Conservation (phyloP, 2,888 invertebrate genomes). For the Glaucopsyche alexis region DNA sequence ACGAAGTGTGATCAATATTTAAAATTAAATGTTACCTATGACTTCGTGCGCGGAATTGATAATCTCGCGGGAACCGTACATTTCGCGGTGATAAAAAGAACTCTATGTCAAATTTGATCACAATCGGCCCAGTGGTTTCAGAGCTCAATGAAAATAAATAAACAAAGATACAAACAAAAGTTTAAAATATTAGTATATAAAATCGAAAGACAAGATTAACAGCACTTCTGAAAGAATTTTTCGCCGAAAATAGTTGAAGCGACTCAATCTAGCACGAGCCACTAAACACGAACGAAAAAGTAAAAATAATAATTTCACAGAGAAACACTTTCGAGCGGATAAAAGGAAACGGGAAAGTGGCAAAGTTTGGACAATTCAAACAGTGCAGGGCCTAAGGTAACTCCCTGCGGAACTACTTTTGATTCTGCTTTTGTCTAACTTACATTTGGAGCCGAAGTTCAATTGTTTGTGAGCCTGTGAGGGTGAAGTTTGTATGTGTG, state of each 20-base stretch:
- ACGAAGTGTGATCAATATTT: too few relatives aligned
- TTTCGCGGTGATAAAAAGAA: too few relatives aligned
- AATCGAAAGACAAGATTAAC: constrained; percentile 38
- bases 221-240: constrained; percentile 46
- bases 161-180: too few relatives aligned
- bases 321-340: constrained; percentile 67
- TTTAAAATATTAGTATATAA: background rate
- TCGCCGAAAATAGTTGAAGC: constrained; percentile 48
- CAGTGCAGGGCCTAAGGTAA: constrained; percentile 62
- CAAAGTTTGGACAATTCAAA: constrained; percentile 71
- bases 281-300: constrained; percentile 56
- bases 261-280: constrained; percentile 56
- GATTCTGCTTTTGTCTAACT: constrained; percentile 75
- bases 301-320: constrained; percentile 73
- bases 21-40: too few relatives aligned
- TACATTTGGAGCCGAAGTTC: constrained; percentile 67
- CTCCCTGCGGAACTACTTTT: constrained; percentile 65
- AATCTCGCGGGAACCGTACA: too few relatives aligned
- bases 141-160: too few relatives aligned
- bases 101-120: too few relatives aligned
- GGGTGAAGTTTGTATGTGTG: constrained; percentile 39
- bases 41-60: too few relatives aligned
- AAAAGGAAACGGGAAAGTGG: constrained; percentile 73
- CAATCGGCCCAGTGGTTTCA: too few relatives aligned
- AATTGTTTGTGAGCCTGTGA: constrained; percentile 50